A percentile compares a stretch with the other conserved stretches of the same genome.
Evolutionary conservation across 2,113 vertebrate genomes (phyloP).

Genomic region (Psettodes erumei): DNA sequence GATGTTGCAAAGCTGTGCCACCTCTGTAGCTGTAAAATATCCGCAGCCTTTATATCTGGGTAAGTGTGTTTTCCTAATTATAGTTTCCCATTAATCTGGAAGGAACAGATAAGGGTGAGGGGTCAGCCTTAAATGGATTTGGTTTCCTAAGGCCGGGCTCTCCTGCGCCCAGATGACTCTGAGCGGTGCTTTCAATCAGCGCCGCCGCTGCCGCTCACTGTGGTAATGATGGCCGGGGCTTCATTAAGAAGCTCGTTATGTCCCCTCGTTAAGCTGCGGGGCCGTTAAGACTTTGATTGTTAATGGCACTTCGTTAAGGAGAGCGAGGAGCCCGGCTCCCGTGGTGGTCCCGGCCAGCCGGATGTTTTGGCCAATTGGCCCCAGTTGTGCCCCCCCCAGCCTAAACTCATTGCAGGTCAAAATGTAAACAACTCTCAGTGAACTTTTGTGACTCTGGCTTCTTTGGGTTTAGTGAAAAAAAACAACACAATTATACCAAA

Average conservation of each 20-base stretch:
- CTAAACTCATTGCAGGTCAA: background rate
- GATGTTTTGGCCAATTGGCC: conserved; percentile 70
- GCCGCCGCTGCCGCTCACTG: conserved; percentile 67
- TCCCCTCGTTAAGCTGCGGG: conserved; percentile 78
- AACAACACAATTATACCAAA: background rate
- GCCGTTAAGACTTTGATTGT: conserved; percentile 81
- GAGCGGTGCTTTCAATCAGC: conserved; percentile 77
- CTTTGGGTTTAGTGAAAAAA: too few species aligned
- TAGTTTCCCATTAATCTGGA: conserved; percentile 63
- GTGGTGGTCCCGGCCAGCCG: conserved; percentile 72
- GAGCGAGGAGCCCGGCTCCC: conserved; percentile 65
- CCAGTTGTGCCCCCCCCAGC: conserved; percentile 35
- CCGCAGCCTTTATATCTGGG: conserved; percentile 43
- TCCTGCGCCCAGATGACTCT: conserved; percentile 63
- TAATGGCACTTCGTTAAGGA: conserved; percentile 80
- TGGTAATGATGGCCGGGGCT: conserved; percentile 82
- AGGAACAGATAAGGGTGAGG: conserved; percentile 63
- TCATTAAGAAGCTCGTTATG: conserved; percentile 86
- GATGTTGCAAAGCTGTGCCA: conserved; percentile 19
- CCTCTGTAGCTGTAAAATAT: conserved; percentile 37
- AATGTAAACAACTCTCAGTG: conserved; percentile 29
- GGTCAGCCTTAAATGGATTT: conserved; percentile 76
- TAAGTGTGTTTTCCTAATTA: conserved; percentile 44
- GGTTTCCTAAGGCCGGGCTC: conserved; percentile 64
- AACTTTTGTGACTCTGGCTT: conserved; percentile 13